Conservation (phyloP, 2,888 invertebrate species). For the Crematogaster levior region DNA sequence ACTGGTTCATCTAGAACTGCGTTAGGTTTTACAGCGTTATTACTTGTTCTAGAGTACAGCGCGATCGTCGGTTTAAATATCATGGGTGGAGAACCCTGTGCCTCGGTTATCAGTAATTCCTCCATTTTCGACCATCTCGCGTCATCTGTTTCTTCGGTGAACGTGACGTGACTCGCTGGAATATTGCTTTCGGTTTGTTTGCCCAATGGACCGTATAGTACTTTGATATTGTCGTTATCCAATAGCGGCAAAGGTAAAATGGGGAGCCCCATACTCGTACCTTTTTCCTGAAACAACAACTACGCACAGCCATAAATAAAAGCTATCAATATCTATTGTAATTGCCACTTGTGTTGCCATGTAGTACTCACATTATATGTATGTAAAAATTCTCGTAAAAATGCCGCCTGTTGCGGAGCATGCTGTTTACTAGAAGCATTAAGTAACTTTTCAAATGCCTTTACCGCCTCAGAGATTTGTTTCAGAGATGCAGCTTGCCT, state of each 20-base stretch:
- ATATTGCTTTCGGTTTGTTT: conserved; percentile 86
- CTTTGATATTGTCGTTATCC: conserved; percentile 89
- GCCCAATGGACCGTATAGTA: conserved; percentile 89
- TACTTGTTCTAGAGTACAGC: conserved; percentile 90
- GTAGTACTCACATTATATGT: conserved; percentile 90
- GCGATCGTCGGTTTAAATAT: conserved; percentile 93
- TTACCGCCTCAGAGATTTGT: conserved; percentile 89
- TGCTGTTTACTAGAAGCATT: conserved; percentile 90
- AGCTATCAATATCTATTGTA: neutral
- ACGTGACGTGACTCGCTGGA: conserved; percentile 80
- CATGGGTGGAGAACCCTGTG: conserved; percentile 90
- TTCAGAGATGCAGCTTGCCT: conserved; percentile 94
- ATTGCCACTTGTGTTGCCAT: neutral
- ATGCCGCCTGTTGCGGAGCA: conserved; percentile 91
- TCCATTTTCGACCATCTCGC: conserved; percentile 91
- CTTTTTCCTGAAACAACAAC: conserved; percentile 80
- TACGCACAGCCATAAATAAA: conserved; percentile 58
- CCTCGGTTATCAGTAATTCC: conserved; percentile 91
- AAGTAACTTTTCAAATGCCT: conserved; percentile 93
- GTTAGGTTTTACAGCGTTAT: conserved; percentile 89
- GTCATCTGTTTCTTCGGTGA: conserved; percentile 85
- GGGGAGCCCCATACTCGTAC: conserved; percentile 86
- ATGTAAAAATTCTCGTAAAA: conserved; percentile 94
- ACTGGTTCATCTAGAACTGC: conserved; percentile 94
- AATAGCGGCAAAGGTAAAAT: conserved; percentile 92